A percentile compares a stretch with the other conserved stretches of the same genome.
Evolutionary conservation across 2,888 invertebrate species (phyloP).

Genomic region (Metallyticus violacea): DNA sequence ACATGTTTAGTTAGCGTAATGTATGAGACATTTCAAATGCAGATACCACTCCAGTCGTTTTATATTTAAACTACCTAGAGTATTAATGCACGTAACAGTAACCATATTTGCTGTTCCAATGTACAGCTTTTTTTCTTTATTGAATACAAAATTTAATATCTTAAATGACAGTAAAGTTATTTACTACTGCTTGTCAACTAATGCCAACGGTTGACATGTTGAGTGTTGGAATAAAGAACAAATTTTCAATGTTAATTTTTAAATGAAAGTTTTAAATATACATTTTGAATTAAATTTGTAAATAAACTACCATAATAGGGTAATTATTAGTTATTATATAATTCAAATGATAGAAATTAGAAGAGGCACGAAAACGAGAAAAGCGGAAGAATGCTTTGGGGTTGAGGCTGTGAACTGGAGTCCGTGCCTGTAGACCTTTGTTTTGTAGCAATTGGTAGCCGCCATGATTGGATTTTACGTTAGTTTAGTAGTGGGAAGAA

Average conservation of each 20-base stretch:
- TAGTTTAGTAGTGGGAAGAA: constrained; percentile 57
- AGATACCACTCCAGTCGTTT: neutral
- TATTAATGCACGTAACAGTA: neutral
- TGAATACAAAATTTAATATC: neutral
- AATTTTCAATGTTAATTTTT: neutral
- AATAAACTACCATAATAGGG: neutral
- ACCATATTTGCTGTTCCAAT: neutral
- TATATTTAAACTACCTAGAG: neutral
- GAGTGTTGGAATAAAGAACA: neutral
- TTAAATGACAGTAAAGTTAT: neutral
- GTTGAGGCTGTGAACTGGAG: constrained; percentile 45
- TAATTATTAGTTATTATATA: neutral
- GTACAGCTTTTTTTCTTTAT: neutral
- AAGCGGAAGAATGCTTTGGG: constrained; percentile 33
- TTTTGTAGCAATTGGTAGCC: constrained; percentile 76
- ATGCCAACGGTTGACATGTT: neutral
- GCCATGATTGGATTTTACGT: constrained; percentile 81
- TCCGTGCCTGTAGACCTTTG: constrained; percentile 55
- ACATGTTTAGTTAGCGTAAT: too few species aligned
- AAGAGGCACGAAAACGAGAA: neutral
- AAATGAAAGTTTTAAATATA: neutral
- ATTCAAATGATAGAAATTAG: too few species aligned
- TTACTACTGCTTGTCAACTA: neutral
- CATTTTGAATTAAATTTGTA: neutral
- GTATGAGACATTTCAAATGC: neutral